phyloP scores from a whole-genome alignment of 2,888 invertebrate species.

The Apocheima hispidaria region DNA sequence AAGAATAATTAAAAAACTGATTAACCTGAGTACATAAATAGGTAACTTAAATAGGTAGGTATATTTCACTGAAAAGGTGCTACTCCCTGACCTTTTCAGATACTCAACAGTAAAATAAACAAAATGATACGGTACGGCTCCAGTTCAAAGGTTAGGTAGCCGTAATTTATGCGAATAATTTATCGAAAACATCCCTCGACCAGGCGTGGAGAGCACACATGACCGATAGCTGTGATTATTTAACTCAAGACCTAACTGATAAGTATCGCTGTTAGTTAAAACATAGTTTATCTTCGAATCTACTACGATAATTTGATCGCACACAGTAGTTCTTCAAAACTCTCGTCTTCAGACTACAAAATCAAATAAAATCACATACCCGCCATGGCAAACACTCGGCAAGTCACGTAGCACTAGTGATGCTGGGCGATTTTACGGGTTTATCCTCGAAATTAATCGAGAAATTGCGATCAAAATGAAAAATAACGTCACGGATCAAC shows the following conservation, averaged over 20 bases:
- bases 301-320: conserved; percentile 1
- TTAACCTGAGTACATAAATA: no score
- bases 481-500: conserved; percentile 24
- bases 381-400: conserved; percentile 60
- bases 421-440: conserved; percentile 12
- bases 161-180: conserved; percentile 18
- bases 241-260: conserved; percentile 5
- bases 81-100: conserved; percentile 3
- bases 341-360: conserved; percentile 5
- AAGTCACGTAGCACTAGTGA: conserved; percentile 46
- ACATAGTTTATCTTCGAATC: neutral
- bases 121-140: conserved; percentile 7
- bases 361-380: conserved; percentile 57
- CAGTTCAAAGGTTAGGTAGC: conserved; percentile 28
- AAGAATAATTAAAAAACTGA: no score
- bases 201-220: conserved; percentile 4
- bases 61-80: neutral
- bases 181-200: conserved; percentile 19
- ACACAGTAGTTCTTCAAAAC: neutral
- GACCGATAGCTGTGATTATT: conserved; percentile 14
- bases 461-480: conserved; percentile 16
- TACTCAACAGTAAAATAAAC: conserved; percentile 14
- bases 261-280: neutral
- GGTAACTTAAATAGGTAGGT: neutral
- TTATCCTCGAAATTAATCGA: conserved; percentile 38